phyloP scores from a whole-genome alignment of 2,113 vertebrate genomes.

The Ursus arctos region DNA sequence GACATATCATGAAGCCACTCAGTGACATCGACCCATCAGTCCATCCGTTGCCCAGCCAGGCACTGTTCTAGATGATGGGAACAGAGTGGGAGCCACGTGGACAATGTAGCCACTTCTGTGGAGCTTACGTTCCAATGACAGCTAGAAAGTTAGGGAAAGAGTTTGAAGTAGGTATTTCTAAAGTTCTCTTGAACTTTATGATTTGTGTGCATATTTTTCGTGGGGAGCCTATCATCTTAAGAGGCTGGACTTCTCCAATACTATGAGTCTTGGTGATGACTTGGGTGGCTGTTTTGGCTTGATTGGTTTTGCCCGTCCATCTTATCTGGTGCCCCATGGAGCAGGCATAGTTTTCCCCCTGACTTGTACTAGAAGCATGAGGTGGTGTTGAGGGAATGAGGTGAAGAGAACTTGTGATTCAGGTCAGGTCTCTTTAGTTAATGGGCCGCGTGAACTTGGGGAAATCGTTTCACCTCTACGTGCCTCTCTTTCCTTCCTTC shows the following conservation, averaged over 20 bases:
- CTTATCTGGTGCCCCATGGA: neutral
- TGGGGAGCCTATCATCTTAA: neutral
- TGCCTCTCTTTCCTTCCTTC: neutral
- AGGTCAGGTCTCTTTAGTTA: neutral
- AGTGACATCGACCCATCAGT: neutral
- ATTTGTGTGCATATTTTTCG: neutral
- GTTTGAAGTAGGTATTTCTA: neutral
- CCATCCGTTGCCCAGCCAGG: neutral
- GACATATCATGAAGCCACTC: neutral
- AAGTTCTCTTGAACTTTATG: neutral
- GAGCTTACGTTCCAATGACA: neutral
- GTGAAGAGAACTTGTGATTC: slow-evolving; percentile 12
- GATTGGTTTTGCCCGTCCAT: neutral
- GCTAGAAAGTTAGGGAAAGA: neutral
- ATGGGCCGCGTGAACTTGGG: slow-evolving; percentile 18
- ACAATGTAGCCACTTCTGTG: accelerated
- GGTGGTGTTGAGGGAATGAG: neutral
- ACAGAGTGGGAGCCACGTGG: accelerated
- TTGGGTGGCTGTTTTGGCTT: neutral
- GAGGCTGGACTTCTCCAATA: neutral
- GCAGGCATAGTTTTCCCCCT: neutral
- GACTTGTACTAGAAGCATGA: neutral
- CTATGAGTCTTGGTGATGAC: neutral
- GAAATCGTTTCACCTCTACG: slow-evolving; percentile 49
- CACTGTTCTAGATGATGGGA: neutral